A percentile compares a stretch with the other conserved stretches of the same genome.
These are phyloP conservation scores for Zeuzera pyrina DNA, from an alignment of 2,888 invertebrate species.

Conservation along the genomic window DNA sequence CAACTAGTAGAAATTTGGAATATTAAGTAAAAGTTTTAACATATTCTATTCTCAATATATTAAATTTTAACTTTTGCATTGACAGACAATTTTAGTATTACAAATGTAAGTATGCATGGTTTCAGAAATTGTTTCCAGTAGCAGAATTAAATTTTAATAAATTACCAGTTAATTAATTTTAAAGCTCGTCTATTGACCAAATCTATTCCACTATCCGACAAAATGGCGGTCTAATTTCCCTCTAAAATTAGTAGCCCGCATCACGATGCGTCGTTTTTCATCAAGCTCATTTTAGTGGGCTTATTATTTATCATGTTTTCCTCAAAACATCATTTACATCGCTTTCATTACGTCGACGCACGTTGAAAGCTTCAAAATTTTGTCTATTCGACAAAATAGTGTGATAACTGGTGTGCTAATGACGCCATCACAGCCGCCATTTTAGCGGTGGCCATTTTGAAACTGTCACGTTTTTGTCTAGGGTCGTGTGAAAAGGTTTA, in stretches of 20 bases:
- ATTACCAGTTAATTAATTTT: too few species aligned
- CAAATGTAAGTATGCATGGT: too few species aligned
- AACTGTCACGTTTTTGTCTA: constrained; percentile 57
- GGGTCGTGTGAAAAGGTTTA: constrained; percentile 39
- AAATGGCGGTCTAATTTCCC: constrained; percentile 34
- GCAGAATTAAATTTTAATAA: too few species aligned
- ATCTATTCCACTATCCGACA: too few species aligned
- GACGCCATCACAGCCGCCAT: constrained; percentile 52
- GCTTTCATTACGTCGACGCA: constrained; percentile 60
- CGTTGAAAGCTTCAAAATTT: constrained; percentile 66
- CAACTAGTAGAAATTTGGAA: too few species aligned
- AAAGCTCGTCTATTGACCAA: too few species aligned
- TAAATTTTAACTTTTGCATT: too few species aligned
- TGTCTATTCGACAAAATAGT: constrained; percentile 70
- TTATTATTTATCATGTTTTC: constrained; percentile 61
- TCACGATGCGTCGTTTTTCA: constrained; percentile 51
- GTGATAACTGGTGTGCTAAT: constrained; percentile 63
- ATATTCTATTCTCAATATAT: too few species aligned
- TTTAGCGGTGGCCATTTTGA: constrained; percentile 47
- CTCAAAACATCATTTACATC: constrained; percentile 56
- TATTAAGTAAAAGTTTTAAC: too few species aligned
- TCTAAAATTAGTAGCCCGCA: constrained; percentile 52
- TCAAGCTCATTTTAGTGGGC: constrained; percentile 50
- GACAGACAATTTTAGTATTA: too few species aligned
- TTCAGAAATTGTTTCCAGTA: too few species aligned